These are phyloP conservation scores for Orgyia antiqua DNA, from an alignment of 2,888 invertebrate species.

Conservation along the genomic window DNA sequence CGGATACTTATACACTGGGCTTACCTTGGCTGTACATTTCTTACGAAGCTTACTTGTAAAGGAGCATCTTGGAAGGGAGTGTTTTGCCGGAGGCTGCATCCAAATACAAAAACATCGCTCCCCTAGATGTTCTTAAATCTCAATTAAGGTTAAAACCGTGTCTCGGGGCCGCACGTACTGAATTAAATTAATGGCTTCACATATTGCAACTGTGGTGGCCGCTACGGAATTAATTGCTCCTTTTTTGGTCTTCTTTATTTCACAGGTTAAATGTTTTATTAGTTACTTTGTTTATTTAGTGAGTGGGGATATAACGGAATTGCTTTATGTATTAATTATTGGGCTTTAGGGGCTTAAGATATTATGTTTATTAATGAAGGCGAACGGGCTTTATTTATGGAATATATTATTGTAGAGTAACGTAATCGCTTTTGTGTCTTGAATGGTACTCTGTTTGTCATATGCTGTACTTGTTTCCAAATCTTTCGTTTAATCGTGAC, in stretches of 20 bases:
- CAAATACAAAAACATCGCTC: constrained; percentile 54
- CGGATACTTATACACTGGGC: constrained; percentile 15
- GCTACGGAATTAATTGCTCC: constrained; percentile 63
- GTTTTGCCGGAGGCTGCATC: constrained; percentile 37
- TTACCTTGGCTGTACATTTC: constrained; percentile 18
- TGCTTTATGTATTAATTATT: constrained; percentile 38
- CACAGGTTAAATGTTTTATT: constrained; percentile 71
- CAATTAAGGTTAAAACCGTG: constrained; percentile 76
- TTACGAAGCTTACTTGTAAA: constrained; percentile 21
- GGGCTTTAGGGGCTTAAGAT: constrained; percentile 9
- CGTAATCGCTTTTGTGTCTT: not conserved
- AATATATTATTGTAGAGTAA: not conserved
- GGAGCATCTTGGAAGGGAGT: constrained; percentile 20
- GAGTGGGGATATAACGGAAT: constrained; percentile 31
- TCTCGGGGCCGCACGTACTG: constrained; percentile 70
- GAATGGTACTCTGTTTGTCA: not conserved
- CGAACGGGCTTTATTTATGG: not conserved
- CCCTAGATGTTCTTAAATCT: constrained; percentile 71
- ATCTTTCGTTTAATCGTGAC: too few species aligned
- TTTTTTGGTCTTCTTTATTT: constrained; percentile 53
- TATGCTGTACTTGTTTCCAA: too few species aligned
- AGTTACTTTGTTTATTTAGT: constrained; percentile 57
- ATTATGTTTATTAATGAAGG: constrained; percentile 6
- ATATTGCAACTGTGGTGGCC: constrained; percentile 65
- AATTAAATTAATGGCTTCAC: constrained; percentile 77